phyloP scores from a whole-genome alignment of 2,797 vertebrate species.

The Mus spretus region DNA sequence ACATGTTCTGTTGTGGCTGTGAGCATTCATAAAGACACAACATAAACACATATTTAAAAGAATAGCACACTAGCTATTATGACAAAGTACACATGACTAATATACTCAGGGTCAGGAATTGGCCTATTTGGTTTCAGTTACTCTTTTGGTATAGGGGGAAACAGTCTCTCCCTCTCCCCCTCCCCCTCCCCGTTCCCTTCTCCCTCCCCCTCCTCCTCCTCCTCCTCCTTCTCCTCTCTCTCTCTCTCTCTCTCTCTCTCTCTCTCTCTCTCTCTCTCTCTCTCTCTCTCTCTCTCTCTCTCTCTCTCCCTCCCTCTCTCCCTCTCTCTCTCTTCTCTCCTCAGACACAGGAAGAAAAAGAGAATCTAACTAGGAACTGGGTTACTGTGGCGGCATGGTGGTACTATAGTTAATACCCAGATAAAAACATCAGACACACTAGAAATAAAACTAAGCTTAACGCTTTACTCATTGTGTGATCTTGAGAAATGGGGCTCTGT shows the following conservation, averaged over 20 bases:
- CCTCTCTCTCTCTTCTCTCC: too few relatives aligned
- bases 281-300: too few relatives aligned
- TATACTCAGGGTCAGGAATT: neutral
- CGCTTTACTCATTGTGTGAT: neutral
- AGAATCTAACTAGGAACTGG: neutral
- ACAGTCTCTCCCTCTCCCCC: too few relatives aligned
- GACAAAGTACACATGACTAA: neutral
- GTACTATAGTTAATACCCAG: neutral
- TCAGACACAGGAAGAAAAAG: neutral
- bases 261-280: too few relatives aligned
- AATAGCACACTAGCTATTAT: too few relatives aligned
- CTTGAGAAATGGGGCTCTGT: slow-evolving; percentile 7
- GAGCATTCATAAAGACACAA: neutral
- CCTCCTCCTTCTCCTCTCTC: too few relatives aligned
- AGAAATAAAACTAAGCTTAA: neutral
- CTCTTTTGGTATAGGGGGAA: neutral
- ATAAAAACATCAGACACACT: neutral
- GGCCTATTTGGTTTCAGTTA: neutral
- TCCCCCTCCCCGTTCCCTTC: too few relatives aligned
- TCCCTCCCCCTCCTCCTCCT: too few relatives aligned
- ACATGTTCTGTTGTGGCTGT: neutral
- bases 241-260: too few relatives aligned
- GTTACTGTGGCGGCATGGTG: rapidly evolving
- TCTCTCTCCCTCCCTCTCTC: too few relatives aligned
- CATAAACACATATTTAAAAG: neutral